Conservation (phyloP, 1,140 invertebrate genomes). For the Eubasilissa regina region DNA sequence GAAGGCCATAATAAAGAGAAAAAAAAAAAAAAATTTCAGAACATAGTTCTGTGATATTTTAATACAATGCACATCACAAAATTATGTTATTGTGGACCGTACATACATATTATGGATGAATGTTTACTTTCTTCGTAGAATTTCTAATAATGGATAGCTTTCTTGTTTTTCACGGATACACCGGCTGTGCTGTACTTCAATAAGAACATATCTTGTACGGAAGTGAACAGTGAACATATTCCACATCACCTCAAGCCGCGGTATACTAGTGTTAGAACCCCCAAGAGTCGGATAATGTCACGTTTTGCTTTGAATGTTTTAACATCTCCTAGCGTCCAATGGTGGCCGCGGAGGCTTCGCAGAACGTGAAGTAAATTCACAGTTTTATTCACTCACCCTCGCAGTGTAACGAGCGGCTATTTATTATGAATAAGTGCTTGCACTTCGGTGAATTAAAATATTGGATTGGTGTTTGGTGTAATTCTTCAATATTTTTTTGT, state of each 20-base stretch:
- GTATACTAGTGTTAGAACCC: not conserved
- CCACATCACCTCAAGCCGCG: not conserved
- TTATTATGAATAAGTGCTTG: not conserved
- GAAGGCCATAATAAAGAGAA: no score
- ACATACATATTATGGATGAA: no score
- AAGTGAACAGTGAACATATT: not conserved
- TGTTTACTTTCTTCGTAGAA: no score
- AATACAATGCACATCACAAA: no score
- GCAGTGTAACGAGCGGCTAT: not conserved
- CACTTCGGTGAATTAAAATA: not conserved
- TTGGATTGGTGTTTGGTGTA: not conserved
- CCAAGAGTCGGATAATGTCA: not conserved
- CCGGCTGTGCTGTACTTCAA: not conserved
- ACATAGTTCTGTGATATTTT: no score
- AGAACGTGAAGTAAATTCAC: slow-evolving; percentile 13
- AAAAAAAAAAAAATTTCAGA: no score
- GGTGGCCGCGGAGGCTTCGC: not conserved
- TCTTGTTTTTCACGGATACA: no score
- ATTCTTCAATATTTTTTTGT: not conserved
- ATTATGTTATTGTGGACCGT: no score
- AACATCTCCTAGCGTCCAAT: not conserved
- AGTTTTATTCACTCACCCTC: not conserved
- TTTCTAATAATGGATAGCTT: no score
- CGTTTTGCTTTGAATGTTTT: slow-evolving; percentile 8
- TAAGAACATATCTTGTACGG: not conserved